These are phyloP conservation scores for Dromaius novaehollandiae DNA, from an alignment of 2,113 vertebrate genomes.

Conservation along the genomic window DNA sequence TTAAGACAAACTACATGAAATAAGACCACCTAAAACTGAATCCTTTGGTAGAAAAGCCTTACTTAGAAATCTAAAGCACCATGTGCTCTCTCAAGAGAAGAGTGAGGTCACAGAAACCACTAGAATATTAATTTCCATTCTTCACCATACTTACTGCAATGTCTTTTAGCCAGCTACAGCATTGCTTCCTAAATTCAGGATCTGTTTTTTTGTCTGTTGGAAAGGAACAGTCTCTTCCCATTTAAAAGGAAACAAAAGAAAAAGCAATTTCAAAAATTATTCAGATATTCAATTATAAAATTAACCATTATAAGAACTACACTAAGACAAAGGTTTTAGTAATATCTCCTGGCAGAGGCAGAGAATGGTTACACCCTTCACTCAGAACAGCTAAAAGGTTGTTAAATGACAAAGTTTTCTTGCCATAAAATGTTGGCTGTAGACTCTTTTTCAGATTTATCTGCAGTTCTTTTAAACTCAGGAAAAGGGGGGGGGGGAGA, in stretches of 20 bases:
- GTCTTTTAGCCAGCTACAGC: conserved; percentile 83
- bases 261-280: background rate
- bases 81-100: background rate
- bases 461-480: background rate
- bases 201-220: conserved; percentile 77
- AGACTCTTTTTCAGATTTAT: background rate
- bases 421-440: background rate
- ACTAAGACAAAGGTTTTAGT: background rate
- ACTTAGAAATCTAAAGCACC: background rate
- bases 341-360: background rate
- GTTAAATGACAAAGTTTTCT: background rate
- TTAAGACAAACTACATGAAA: background rate
- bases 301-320: background rate
- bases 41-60: background rate
- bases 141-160: conserved; percentile 82
- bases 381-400: background rate
- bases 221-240: conserved; percentile 76
- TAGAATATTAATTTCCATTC: background rate
- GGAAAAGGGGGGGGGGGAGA: rapidly evolving
- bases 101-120: background rate
- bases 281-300: background rate
- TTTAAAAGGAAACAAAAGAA: background rate
- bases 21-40: background rate
- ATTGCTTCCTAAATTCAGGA: conserved; percentile 80
- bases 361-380: background rate